These are phyloP conservation scores for Thunnus albacares DNA, from an alignment of 2,797 vertebrate genomes.

Conservation along the genomic window DNA sequence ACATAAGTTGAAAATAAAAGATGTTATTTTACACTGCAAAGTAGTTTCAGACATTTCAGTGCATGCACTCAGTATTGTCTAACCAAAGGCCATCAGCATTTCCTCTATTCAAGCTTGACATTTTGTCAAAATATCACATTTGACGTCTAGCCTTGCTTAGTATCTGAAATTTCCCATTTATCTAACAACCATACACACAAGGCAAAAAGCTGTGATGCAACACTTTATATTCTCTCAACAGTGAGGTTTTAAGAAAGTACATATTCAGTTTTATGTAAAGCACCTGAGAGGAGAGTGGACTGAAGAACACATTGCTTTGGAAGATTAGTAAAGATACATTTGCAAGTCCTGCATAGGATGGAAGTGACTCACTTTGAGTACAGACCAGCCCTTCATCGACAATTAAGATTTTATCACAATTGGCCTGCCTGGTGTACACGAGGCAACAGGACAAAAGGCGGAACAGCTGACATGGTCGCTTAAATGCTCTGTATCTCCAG, in stretches of 20 bases:
- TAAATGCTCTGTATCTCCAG: not conserved
- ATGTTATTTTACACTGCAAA: slow-evolving; percentile 48
- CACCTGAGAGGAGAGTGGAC: slow-evolving; percentile 46
- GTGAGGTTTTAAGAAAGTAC: slow-evolving; percentile 9
- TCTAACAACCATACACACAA: not conserved
- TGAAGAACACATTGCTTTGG: slow-evolving; percentile 35
- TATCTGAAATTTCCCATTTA: not conserved
- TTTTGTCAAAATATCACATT: slow-evolving; percentile 1
- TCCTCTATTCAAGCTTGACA: not conserved
- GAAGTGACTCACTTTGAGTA: not conserved
- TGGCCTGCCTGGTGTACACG: slow-evolving; percentile 26
- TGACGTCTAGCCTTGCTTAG: not conserved
- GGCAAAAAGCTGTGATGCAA: slow-evolving; percentile 22
- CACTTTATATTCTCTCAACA: not conserved
- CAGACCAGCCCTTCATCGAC: slow-evolving; percentile 2
- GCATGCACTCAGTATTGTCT: not conserved
- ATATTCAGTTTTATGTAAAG: slow-evolving; percentile 12
- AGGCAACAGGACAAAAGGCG: not conserved
- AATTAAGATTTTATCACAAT: slow-evolving; percentile 5
- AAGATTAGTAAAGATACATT: slow-evolving; percentile 3
- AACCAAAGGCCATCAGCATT: not conserved
- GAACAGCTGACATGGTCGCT: slow-evolving; percentile 4
- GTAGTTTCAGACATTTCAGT: slow-evolving; percentile 18
- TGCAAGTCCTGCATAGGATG: slow-evolving; percentile 6
- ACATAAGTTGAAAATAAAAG: slow-evolving; percentile 30